Evolutionary conservation across 2,888 invertebrate genomes (phyloP).

Genomic region (Lasioglossum calceatum): DNA sequence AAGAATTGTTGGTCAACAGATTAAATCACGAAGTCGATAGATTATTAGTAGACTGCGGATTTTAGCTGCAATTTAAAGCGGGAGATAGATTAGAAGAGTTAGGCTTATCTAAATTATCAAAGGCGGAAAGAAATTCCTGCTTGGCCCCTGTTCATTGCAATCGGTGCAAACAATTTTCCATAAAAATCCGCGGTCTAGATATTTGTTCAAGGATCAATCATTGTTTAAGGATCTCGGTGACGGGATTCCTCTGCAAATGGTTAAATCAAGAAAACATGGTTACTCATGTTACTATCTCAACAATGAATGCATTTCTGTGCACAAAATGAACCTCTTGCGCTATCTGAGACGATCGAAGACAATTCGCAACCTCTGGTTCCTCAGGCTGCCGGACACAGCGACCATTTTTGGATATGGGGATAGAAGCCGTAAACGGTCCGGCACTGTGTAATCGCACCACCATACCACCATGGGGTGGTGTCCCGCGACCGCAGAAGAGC

Average conservation of each 20-base stretch:
- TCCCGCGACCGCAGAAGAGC: constrained; percentile 70
- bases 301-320: not conserved
- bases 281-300: too few relatives aligned
- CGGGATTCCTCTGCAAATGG: not conserved
- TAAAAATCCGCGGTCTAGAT: too few relatives aligned
- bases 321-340: too few relatives aligned
- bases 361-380: not conserved
- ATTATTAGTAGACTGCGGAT: too few relatives aligned
- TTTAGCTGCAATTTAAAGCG: too few relatives aligned
- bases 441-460: constrained; percentile 60
- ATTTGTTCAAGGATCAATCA: too few relatives aligned
- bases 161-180: too few relatives aligned
- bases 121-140: too few relatives aligned
- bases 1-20: too few relatives aligned
- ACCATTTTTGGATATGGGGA: constrained; percentile 61
- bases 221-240: not conserved
- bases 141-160: not conserved
- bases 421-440: constrained; percentile 58
- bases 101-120: not conserved
- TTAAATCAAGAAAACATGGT: not conserved
- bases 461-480: constrained; percentile 63
- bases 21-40: too few relatives aligned
- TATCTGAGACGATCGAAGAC: too few relatives aligned
- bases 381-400: not conserved
- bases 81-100: too few relatives aligned